Evolutionary conservation across 2,797 vertebrate genomes (phyloP), one percentile per base, ranked within the genome.

Genomic region (Dromococcyx pavoninus): DNA sequence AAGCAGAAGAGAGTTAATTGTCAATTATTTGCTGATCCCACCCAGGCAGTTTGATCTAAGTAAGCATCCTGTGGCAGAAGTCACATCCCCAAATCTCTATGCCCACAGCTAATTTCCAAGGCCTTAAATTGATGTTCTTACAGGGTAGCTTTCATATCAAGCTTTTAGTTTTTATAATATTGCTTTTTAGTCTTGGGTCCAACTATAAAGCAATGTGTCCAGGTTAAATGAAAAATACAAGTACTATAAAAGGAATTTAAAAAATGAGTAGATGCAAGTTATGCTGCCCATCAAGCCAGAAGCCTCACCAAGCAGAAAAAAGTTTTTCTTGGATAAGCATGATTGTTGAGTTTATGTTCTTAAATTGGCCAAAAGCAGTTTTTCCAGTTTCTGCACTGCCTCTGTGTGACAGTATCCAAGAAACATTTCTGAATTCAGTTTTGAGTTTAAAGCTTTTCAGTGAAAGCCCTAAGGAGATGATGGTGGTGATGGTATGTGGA

Each of bases 1-100:
- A 95, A 95, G 70, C 93, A 96, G 89, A 90, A 94, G 82, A 78
- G 85, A 95, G 27, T 1, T 8, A 56, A 94, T 91, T 88, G 88
- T 88, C 75, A 86, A 60, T 89, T 88, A 86, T 93, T 95, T 15
- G 17, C 61, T 11, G 5, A 69, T 93, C 91, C 91, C 76, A 91
- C 73, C 83, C 92, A 76, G 54, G 81, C 81, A 80, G 81, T 89
- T 94, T 94, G 75, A 94, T 92, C 78, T 80, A 72, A 80, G 71
- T 80, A 72, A 80, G 71, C 9, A 5, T 83, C 70, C 76, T 17
- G 17, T 67, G 70, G 70, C 91, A 86, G 86, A 71, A 93, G 60
- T 77, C 83, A 57, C n/a, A 74, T 83, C 73, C 64, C n/a, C 44
- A 87, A 64, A 93, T 86, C 65, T 76, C 87, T 11, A 8, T 86